phyloP scores from a whole-genome alignment of 2,113 vertebrate species.

The Ptilonorhynchus violaceus region DNA sequence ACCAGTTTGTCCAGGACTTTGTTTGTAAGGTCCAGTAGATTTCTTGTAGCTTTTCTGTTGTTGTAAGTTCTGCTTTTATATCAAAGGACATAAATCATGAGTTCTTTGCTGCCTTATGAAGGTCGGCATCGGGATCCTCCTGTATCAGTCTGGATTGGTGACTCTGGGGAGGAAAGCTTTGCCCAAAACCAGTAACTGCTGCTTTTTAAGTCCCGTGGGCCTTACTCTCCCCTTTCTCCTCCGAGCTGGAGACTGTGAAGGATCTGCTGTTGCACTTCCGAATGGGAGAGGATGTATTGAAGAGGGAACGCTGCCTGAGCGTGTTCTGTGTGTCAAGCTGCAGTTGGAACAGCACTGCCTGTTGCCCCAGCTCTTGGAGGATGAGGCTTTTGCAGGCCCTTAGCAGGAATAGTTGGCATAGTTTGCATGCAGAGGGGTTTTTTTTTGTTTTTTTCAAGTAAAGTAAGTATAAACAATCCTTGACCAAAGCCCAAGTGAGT shows the following conservation, averaged over 20 bases:
- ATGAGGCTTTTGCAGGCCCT: neutral
- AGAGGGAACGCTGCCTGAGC: rapidly evolving
- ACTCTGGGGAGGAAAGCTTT: neutral
- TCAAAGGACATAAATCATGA: neutral
- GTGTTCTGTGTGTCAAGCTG: neutral
- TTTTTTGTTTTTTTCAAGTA: neutral
- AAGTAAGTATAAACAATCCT: neutral
- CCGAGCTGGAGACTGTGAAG: neutral
- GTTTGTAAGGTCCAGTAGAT: rapidly evolving
- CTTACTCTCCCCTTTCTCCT: neutral
- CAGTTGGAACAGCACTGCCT: neutral
- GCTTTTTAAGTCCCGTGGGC: neutral
- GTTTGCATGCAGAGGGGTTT: neutral
- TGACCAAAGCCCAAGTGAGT: neutral
- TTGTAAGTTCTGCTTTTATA: neutral
- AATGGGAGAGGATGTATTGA: neutral
- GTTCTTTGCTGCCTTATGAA: neutral
- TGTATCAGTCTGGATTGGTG: neutral
- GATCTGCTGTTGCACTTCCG: rapidly evolving
- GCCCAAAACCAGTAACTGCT: neutral
- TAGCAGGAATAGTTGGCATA: neutral
- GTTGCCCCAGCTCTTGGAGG: neutral
- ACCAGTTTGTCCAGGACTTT: neutral
- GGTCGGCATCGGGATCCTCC: neutral
- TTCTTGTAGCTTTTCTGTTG: neutral